phyloP scores from a whole-genome alignment of 2,888 invertebrate genomes.

The Hirtodrosophila duncani region DNA sequence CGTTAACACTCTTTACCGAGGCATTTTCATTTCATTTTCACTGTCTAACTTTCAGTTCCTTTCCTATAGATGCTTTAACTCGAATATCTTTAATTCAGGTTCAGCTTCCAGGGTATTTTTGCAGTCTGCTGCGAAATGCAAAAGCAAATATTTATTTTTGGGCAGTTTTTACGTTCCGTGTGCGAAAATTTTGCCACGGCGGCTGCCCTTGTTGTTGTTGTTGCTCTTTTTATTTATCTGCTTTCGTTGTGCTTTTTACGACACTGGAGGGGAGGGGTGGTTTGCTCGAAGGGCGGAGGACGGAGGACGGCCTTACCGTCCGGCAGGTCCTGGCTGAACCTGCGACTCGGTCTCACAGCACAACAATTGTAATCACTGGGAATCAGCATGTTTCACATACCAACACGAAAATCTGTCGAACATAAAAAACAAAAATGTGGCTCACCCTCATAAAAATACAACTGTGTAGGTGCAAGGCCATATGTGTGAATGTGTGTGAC shows the following conservation, averaged over 20 bases:
- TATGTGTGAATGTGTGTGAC: not conserved
- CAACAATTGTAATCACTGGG: conserved; percentile 71
- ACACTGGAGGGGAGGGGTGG: conserved; percentile 20
- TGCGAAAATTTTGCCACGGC: conserved; percentile 24
- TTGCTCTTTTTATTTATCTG: conserved; percentile 48
- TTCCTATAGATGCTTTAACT: too few relatives aligned
- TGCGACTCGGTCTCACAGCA: conserved; percentile 22
- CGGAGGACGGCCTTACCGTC: conserved; percentile 1
- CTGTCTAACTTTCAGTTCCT: too few relatives aligned
- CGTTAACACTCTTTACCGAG: too few relatives aligned
- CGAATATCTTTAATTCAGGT: too few relatives aligned
- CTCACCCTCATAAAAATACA: conserved; percentile 46
- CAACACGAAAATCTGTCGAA: conserved; percentile 72
- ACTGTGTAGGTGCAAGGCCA: conserved; percentile 48
- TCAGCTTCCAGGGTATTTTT: conserved; percentile 3
- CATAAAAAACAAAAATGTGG: conserved; percentile 68
- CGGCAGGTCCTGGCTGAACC: conserved; percentile 2
- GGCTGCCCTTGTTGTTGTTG: conserved; percentile 12
- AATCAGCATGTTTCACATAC: conserved; percentile 72
- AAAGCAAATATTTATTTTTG: conserved; percentile 7
- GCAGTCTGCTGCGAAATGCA: not conserved
- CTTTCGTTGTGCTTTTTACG: conserved; percentile 58
- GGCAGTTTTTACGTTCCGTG: conserved; percentile 18
- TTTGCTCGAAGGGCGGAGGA: conserved; percentile 15
- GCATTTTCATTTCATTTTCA: too few relatives aligned